Base-by-base conservation (phyloP, 2,113 vertebrate species). In the Rhabdomys dilectus region DNA sequence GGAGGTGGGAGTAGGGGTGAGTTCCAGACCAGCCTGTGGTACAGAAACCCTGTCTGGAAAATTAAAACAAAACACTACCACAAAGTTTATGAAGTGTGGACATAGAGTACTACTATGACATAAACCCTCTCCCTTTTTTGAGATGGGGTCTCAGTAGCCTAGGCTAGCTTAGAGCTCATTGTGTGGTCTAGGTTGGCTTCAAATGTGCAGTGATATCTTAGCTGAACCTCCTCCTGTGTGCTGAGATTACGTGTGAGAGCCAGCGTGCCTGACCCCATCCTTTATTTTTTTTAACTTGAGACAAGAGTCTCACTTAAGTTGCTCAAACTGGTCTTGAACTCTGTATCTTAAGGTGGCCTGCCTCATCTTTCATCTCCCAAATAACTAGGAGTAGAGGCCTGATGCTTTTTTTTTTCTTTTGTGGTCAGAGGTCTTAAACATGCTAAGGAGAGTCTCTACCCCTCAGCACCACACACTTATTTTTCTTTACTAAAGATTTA, bases 401-500 rank as follows among this genome's bases (percentile, higher is more conserved):
- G 62, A 26, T 64, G 62, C 9, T 13, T 31, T 11, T 53, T 22
- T 48, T 62, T 77, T 66, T 51, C 42, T 29, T 66, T 66, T 91
- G 12, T 42, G 48, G 58, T 39, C 12, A 1, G 51, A 15, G 29
- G 64, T 31, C 24, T 51, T 45, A 6, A 36, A n/a, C 31, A 60
- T n/a, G 64, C 31, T 72, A 72, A 39, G 60, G 17, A 66, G 42
- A 11, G 80, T 58, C 24, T 94, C 53, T n/a, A 62, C 12, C 29
- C 29, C 16, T 56, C 22, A 48, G 53, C 76, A 34, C 53, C n/a
- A 68, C 68, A 89, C 48, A 76, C 17, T 91, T 93, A 53, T 85
- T 91, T 97, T 96, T 85, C 91, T 34, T 97, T 95, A 88, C 31
- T 60, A 93, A 91, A 88, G 36, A 80, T 56, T n/a, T 56, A 36